A percentile compares a stretch with the other conserved stretches of the same genome.
Evolutionary conservation across 1,140 invertebrate species (phyloP).

Genomic region (Venturia canescens): DNA sequence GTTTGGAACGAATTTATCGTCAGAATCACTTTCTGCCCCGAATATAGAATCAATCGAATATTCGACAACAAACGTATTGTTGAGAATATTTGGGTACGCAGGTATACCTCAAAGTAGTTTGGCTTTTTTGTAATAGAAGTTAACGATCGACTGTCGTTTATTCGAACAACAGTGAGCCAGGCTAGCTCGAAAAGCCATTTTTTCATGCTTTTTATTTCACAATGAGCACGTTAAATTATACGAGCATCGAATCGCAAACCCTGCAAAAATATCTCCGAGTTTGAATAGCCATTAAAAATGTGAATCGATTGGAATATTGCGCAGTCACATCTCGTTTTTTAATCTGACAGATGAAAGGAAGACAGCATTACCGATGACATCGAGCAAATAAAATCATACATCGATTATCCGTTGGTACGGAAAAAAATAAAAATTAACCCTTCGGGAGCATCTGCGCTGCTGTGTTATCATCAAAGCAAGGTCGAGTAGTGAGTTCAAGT

Average conservation of each 20-base stretch:
- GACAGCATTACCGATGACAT: not conserved
- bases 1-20: too few species aligned
- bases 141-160: too few species aligned
- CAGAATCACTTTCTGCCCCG: too few species aligned
- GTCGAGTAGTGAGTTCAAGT: slow-evolving; percentile 26
- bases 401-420: not conserved
- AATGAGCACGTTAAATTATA: not conserved
- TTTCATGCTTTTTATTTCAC: too few species aligned
- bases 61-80: too few species aligned
- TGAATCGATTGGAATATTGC: not conserved
- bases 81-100: too few species aligned
- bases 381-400: not conserved
- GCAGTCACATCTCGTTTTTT: not conserved
- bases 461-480: slow-evolving; percentile 1
- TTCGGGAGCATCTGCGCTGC: slow-evolving; percentile 1
- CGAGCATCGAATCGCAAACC: slow-evolving; percentile 22
- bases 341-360: slow-evolving; percentile 1
- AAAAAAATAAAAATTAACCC: not conserved
- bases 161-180: too few species aligned
- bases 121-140: too few species aligned
- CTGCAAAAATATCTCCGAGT: slow-evolving; percentile 20
- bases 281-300: not conserved
- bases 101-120: too few species aligned
- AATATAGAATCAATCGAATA: too few species aligned
- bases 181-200: too few species aligned